Conservation (phyloP, 2,113 vertebrate genomes). For the Zapus hudsonius region DNA sequence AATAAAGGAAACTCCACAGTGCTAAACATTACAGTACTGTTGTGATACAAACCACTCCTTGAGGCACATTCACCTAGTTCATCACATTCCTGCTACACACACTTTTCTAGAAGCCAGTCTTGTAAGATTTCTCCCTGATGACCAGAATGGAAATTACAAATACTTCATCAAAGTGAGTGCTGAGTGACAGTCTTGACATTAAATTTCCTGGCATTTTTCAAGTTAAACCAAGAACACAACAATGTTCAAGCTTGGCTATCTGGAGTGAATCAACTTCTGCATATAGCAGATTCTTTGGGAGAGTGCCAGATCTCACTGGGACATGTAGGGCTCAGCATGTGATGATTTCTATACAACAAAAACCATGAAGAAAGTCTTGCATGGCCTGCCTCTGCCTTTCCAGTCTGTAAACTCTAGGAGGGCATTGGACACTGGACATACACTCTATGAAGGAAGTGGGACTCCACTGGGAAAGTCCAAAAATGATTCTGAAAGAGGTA, state of each 20-base stretch:
- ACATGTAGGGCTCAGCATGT: slow-evolving; percentile 43
- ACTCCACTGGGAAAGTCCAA: background rate
- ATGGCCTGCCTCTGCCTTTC: background rate
- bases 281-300: slow-evolving; percentile 59
- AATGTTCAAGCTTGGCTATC: slow-evolving; percentile 65
- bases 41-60: background rate
- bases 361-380: background rate
- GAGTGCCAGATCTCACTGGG: slow-evolving; percentile 58
- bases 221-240: slow-evolving; percentile 61
- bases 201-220: slow-evolving; percentile 71
- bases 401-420: background rate
- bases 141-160: slow-evolving; percentile 59
- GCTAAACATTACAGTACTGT: background rate
- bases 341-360: slow-evolving; percentile 41
- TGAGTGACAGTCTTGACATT: slow-evolving; percentile 65
- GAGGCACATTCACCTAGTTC: background rate
- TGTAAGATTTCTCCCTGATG: slow-evolving; percentile 26
- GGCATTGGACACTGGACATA: background rate
- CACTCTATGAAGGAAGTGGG: background rate
- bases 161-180: slow-evolving; percentile 63
- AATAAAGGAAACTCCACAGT: background rate
- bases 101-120: slow-evolving; percentile 32
- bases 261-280: slow-evolving; percentile 67
- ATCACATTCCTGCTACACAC: background rate
- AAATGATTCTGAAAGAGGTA: slow-evolving; percentile 17